Percentiles rank a stretch among this genome's conserved stretches.
phyloP scores from a whole-genome alignment of 1,140 invertebrate genomes.

The Neodiprion lecontei region DNA sequence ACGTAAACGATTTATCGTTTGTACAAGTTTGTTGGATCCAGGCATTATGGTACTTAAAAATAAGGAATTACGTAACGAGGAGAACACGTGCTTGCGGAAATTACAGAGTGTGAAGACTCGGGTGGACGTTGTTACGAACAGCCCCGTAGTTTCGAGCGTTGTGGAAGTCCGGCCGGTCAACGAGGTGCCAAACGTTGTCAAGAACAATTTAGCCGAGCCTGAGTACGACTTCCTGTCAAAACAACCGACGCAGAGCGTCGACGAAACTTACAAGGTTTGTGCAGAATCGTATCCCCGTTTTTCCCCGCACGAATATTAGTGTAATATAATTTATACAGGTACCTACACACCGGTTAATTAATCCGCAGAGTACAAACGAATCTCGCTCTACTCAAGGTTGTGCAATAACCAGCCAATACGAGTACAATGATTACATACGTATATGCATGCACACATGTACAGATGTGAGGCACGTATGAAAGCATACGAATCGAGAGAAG shows the following conservation, averaged over 20 bases:
- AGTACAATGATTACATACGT: too few relatives aligned
- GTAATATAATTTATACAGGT: conserved; percentile 34
- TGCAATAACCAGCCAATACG: too few relatives aligned
- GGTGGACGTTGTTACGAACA: conserved; percentile 39
- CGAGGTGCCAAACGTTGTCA: conserved; percentile 57
- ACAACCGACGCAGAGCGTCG: conserved; percentile 80
- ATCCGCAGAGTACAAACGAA: conserved; percentile 57
- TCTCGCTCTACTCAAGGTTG: conserved; percentile 57
- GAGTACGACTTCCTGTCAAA: conserved; percentile 85
- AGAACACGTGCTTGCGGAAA: background rate
- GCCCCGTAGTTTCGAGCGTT: conserved; percentile 42
- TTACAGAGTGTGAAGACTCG: conserved; percentile 33
- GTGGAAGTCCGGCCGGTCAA: conserved; percentile 45
- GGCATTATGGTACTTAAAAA: too few relatives aligned
- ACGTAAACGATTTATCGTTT: too few relatives aligned
- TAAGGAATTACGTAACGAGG: too few relatives aligned
- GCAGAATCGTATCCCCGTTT: conserved; percentile 55
- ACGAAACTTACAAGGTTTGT: conserved; percentile 74
- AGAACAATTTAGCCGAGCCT: conserved; percentile 77
- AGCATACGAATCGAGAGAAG: conserved; percentile 44
- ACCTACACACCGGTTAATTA: conserved; percentile 14
- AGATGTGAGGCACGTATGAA: conserved; percentile 27
- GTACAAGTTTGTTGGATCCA: too few relatives aligned
- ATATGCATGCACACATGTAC: too few relatives aligned
- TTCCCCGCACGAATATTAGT: too few relatives aligned